Percentiles rank a stretch among this genome's conserved stretches.
These are phyloP conservation scores for Meiosimyza decipiens DNA, from an alignment of 2,888 invertebrate species.

Conservation along the genomic window DNA sequence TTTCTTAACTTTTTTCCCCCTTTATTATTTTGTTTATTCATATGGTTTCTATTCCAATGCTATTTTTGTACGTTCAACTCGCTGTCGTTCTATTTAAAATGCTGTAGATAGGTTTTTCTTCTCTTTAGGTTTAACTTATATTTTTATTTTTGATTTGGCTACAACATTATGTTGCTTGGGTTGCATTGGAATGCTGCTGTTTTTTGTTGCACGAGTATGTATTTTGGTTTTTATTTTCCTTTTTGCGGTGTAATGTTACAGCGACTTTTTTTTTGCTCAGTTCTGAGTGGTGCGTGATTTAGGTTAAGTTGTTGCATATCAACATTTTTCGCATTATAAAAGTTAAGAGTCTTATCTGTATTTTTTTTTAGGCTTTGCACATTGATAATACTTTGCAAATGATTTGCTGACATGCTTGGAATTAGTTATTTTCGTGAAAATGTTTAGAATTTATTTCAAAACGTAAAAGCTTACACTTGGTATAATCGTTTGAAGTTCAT, in stretches of 20 bases:
- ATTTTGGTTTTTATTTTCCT: not conserved
- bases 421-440: too few species aligned
- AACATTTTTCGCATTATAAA: too few species aligned
- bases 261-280: not conserved
- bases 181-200: constrained; percentile 20
- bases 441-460: too few species aligned
- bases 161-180: constrained; percentile 5
- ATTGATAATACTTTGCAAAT: too few species aligned
- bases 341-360: too few species aligned
- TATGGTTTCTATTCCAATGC: constrained; percentile 22
- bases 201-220: constrained; percentile 5
- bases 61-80: constrained; percentile 11
- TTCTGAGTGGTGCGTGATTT: too few species aligned
- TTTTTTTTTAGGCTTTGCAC: too few species aligned
- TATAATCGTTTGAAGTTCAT: too few species aligned
- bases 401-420: too few species aligned
- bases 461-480: too few species aligned
- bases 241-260: constrained; percentile 13
- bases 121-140: not conserved
- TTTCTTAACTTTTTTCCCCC: too few species aligned
- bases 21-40: constrained; percentile 14
- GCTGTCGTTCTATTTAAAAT: not conserved
- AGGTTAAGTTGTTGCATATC: too few species aligned
- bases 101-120: not conserved
- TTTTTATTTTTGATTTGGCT: not conserved